Base-by-base conservation (phyloP, 1,140 invertebrate genomes). In the Subanguina moxae region DNA sequence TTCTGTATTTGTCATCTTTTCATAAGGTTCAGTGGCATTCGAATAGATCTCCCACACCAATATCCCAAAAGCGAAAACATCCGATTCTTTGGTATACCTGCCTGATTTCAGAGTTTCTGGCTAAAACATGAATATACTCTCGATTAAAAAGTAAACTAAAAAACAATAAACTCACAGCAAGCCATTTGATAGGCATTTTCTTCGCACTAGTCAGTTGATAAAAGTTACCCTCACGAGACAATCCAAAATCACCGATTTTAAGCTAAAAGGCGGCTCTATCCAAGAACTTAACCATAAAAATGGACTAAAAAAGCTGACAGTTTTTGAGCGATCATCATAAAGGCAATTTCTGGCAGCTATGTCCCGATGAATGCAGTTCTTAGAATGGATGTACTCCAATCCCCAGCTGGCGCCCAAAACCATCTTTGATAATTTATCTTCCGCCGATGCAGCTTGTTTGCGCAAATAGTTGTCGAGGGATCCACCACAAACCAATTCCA, bases 311-410 rank as follows among this genome's bases (percentile, higher is more conserved):
- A 15, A 52, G 23, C 48, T 80, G 0, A 78, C 27, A 9, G 67
- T 64, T n/a, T 48, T 57, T 3, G 38, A 38, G 48, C 58, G 32
- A 38, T 38, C 32, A 38, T 38, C 32, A 23, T 80, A 61, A 8
- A 78, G 73, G 48, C 77, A 80, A 56, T 78, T 78, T n/a, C 76
- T 62, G 5, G 76, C 52, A 21, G 76, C 76, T 27, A 78, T 76
- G 56, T 78, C 76, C 1, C 77, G 73, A 66, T 76, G 75, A 38
- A 76, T 76, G 57, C 75, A 77, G 1, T 27, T 61, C 67, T 78
- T 78, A 30, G 38, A 66, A 61, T 78, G 76, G 1, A 78, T 66
- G 64, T 79, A 78, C 38, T 78, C 76, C 48, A 78, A 23, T 21
- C 76, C 77, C 17, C 67, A 30, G 1, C 77, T 43, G 7, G 76